phyloP scores from a whole-genome alignment of 2,113 vertebrate genomes.

The Vulpes vulpes region DNA sequence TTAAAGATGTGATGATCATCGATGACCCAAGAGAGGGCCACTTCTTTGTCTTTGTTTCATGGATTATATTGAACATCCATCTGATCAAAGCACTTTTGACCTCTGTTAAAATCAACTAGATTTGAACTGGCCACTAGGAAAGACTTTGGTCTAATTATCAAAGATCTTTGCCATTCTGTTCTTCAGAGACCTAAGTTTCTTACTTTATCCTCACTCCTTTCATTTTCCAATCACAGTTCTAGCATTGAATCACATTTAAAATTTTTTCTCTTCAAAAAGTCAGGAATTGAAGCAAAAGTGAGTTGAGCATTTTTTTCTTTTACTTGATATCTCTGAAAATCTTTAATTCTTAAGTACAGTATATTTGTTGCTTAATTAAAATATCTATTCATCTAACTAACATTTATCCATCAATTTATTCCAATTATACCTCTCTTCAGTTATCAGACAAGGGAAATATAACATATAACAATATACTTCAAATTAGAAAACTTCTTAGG shows the following conservation, averaged over 20 bases:
- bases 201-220: not conserved
- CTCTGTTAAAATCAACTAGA: not conserved
- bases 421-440: not conserved
- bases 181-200: constrained; percentile 33
- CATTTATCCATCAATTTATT: not conserved
- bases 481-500: not conserved
- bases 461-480: not conserved
- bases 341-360: not conserved
- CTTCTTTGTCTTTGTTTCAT: not conserved
- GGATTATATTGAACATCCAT: not conserved
- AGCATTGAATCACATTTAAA: not conserved
- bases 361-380: not conserved
- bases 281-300: not conserved
- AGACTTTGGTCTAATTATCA: constrained; percentile 31
- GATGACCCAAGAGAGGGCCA: not conserved
- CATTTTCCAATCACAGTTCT: constrained; percentile 28
- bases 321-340: not conserved
- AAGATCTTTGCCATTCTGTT: not conserved
- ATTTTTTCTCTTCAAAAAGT: not conserved
- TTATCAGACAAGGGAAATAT: not conserved
- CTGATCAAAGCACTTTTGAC: not conserved
- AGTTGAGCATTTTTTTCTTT: not conserved
- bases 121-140: not conserved
- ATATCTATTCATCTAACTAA: not conserved
- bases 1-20: not conserved